Percentiles rank a stretch among this genome's conserved stretches.
Conservation (phyloP, 2,888 invertebrate species). For the Alloscopus bannaensis region DNA sequence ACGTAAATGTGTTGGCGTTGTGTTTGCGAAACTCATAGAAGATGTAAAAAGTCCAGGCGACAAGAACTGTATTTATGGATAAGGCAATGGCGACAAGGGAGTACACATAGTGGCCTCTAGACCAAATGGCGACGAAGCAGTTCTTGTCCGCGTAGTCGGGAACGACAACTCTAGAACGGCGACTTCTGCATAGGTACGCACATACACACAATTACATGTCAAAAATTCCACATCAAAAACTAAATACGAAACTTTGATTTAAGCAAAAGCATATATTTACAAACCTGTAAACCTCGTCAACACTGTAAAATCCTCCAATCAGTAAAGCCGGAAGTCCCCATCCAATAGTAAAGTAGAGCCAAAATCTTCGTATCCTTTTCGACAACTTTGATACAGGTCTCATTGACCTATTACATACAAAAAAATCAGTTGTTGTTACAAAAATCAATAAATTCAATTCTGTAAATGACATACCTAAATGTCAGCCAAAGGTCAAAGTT, state of each 20-base stretch:
- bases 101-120: slow-evolving; percentile 54
- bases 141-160: slow-evolving; percentile 62
- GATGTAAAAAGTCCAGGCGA: slow-evolving; percentile 55
- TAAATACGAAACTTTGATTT: no score
- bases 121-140: slow-evolving; percentile 61
- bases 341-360: slow-evolving; percentile 61
- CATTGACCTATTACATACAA: slow-evolving; percentile 47
- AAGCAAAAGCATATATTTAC: no score
- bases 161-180: slow-evolving; percentile 40
- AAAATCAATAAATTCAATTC: slow-evolving; percentile 14
- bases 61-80: slow-evolving; percentile 49
- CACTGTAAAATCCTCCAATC: slow-evolving; percentile 28
- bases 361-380: slow-evolving; percentile 54
- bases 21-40: slow-evolving; percentile 61
- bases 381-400: slow-evolving; percentile 61
- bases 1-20: slow-evolving; percentile 48
- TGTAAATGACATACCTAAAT: slow-evolving; percentile 45
- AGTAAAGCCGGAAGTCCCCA: slow-evolving; percentile 62
- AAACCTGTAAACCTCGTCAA: slow-evolving; percentile 42
- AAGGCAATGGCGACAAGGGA: slow-evolving; percentile 51
- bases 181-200: no score
- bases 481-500: slow-evolving; percentile 65
- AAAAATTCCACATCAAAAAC: no score
- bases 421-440: neutral
- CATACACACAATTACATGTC: no score